Percentiles rank a stretch among this genome's conserved stretches.
Conservation (phyloP, 2,888 invertebrate species). For the Morpho deidamia region DNA sequence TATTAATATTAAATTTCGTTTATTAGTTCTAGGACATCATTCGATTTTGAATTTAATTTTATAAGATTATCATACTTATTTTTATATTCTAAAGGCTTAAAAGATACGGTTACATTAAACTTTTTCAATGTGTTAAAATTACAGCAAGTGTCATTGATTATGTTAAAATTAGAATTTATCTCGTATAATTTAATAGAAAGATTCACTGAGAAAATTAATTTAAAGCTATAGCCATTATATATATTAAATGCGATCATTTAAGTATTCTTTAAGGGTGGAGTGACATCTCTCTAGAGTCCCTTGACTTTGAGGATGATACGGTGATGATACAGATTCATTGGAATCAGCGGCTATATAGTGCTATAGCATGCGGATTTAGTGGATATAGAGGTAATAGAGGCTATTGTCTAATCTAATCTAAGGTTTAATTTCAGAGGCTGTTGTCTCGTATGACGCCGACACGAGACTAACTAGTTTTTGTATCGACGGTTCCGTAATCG, state of each 20-base stretch:
- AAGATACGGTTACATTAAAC: no score
- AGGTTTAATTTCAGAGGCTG: neutral
- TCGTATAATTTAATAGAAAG: neutral
- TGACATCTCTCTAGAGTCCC: slow-evolving; percentile 13
- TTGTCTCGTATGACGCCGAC: neutral
- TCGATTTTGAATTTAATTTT: no score
- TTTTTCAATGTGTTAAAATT: neutral
- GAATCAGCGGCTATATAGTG: neutral
- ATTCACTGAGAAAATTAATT: neutral
- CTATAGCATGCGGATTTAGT: slow-evolving; percentile 19
- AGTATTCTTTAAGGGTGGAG: slow-evolving; percentile 14
- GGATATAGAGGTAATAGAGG: neutral
- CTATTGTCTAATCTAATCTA: no score
- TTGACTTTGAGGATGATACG: slow-evolving; percentile 20
- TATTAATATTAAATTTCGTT: no score
- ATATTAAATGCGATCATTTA: no score
- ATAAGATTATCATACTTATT: no score
- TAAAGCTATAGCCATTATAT: neutral
- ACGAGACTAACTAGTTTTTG: neutral
- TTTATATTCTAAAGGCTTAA: no score
- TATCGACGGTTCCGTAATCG: slow-evolving; percentile 5
- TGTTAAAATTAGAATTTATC: neutral
- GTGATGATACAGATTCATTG: neutral
- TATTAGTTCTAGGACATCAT: no score
- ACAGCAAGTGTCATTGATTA: neutral